Percentiles rank a stretch among this genome's conserved stretches.
Conservation (phyloP, 1,140 invertebrate genomes). For the Papilio xuthus region DNA sequence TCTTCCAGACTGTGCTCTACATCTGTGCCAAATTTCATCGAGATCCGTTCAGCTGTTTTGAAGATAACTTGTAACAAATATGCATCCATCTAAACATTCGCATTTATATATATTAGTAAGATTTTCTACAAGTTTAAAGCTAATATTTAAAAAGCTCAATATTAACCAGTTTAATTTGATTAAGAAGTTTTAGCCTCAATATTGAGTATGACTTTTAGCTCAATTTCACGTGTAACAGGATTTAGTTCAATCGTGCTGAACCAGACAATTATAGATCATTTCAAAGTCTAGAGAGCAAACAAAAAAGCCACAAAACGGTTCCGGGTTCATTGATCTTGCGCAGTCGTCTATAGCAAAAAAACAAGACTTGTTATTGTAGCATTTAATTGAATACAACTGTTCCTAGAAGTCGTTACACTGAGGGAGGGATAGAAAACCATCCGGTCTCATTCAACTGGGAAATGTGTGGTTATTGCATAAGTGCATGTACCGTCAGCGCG, state of each 20-base stretch:
- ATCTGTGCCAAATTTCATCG: too few species aligned
- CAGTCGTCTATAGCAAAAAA: slow-evolving; percentile 1
- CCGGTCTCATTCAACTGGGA: slow-evolving; percentile 28
- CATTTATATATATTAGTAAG: too few species aligned
- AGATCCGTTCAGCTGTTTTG: too few species aligned
- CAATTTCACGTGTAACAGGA: background rate
- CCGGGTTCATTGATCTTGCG: slow-evolving; percentile 14
- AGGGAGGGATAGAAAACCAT: slow-evolving; percentile 20
- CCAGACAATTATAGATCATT: background rate
- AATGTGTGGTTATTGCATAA: slow-evolving; percentile 18
- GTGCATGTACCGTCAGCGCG: background rate
- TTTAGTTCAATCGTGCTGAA: background rate
- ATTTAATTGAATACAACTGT: background rate
- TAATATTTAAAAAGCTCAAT: too few species aligned
- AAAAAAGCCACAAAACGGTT: background rate
- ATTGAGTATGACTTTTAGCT: background rate
- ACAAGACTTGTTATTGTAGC: background rate
- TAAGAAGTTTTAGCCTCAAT: background rate
- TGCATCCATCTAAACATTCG: too few species aligned
- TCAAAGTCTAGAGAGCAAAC: background rate
- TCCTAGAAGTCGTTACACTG: slow-evolving; percentile 24
- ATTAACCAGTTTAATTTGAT: background rate
- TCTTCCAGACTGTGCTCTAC: too few species aligned
- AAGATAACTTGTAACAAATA: too few species aligned
- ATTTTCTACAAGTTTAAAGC: too few species aligned